Evolutionary conservation across 2,888 invertebrate genomes (phyloP), one percentile per base, ranked within the genome.

Genomic region (Metacarcinus magister): DNA sequence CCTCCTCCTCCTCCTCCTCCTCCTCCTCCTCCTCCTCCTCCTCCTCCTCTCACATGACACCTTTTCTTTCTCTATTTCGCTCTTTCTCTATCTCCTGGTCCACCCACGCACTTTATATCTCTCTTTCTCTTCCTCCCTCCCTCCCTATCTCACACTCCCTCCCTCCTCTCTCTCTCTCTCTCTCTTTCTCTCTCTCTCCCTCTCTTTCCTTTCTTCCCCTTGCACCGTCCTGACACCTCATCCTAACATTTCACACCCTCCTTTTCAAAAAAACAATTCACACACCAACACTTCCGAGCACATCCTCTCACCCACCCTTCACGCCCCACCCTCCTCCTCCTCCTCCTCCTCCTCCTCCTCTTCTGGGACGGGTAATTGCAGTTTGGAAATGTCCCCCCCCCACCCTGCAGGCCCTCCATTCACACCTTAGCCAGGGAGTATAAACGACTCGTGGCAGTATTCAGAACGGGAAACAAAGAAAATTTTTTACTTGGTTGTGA

Each of bases 401-500:
- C 90, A 8, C 90, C 32, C 48, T n/a, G 46, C 92, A 46, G 7
- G 43, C 19, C 48, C 92, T n/a, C 92, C 48, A 92, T 92, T 92
- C 92, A 92, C 92, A 92, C 92, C 92, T 92, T n/a, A 48, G 92
- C 94, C 89, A 89, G 89, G 48, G 48, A 54, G 54, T 94, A 44
- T 94, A 87, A 89, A 89, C 60, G 46, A 28, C 54, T 39, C 89
- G 48, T 54, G 89, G 89, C 94, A 94, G 89, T 89, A 90, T 94
- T 94, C 94, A 90, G 48, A 23, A 19, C 8, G 48, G 89, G n/a
- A 94, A 94, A 89, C 89, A 94, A 94, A 89, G 48, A 48, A 48
- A 54, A n/a, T 94, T 94, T 94, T 94, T 89, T 94, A 94, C 87
- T 94, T 94, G 94, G 94, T 89, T 43, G 39, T 90, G 54, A 89